Base-by-base conservation (phyloP, 2,113 vertebrate species). In the Pungitius pungitius region DNA sequence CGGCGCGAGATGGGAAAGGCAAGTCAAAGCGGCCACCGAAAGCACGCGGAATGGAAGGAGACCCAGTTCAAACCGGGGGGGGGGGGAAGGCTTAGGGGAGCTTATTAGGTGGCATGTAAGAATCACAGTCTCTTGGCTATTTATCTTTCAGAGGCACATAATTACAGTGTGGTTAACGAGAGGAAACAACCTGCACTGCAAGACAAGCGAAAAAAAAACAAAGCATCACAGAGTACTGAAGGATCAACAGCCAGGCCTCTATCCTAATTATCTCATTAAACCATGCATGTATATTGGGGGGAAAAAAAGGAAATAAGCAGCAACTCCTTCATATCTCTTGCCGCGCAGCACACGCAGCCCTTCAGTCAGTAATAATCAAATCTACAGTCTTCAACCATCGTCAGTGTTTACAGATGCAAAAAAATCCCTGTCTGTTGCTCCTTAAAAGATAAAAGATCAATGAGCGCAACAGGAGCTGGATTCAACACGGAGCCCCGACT, bases 371-470 rank as follows among this genome's bases (percentile, higher is more conserved):
- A 64, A 54, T 40, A 60, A 51, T 78, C 63, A 65, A 40, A 52
- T 54, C 14, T 10, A 1, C 14, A 49, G 11, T 15, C 22, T 18
- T 52, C 56, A 42, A 37, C 30, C 43, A 54, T n/a, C 47, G 73
- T 71, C 71, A 58, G 54, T 66, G 65, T 79, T 69, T 73, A 67
- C 61, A 78, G 75, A 82, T 35, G 74, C 73, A 81, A 81, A 54
- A 70, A 77, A 88, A 81, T 24, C 61, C 60, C 74, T 60, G 56
- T 68, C 49, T 84, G 74, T 42, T 72, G 58, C 49, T 76, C 64
- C 68, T 78, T 62, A 43, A 72, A 74, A 67, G 56, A 87, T 76
- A 66, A 78, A 63, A 75, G 85, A 92, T 92, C 89, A 77, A 91
- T 90, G 85, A 73, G 74, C 26, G 17, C 84, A 88, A 78, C 82